Evolutionary conservation across 2,888 invertebrate species (phyloP).

Genomic region (Gymnosoma rotundatum): DNA sequence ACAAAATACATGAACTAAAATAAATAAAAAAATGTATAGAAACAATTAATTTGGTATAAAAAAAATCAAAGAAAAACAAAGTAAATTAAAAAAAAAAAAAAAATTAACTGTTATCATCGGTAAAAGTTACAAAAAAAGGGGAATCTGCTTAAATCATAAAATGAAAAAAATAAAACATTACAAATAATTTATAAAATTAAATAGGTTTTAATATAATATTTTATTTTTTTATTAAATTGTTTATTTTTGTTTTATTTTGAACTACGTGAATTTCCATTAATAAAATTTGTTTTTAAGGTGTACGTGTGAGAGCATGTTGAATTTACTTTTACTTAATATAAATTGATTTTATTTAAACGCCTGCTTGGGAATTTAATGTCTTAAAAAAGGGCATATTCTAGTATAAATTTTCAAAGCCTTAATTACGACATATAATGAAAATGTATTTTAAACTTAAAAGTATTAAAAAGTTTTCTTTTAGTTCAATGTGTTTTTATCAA

Average conservation of each 20-base stretch:
- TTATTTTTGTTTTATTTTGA: slow-evolving; percentile 39
- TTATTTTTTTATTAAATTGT: slow-evolving; percentile 7
- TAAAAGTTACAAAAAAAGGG: not conserved
- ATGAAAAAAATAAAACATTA: slow-evolving; percentile 29
- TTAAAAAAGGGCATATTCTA: not conserved
- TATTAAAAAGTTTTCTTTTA: slow-evolving; percentile 25
- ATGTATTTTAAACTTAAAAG: slow-evolving; percentile 47
- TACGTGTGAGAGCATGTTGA: slow-evolving; percentile 60
- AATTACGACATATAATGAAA: slow-evolving; percentile 33
- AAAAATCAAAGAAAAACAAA: not conserved
- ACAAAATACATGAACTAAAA: slow-evolving; percentile 16
- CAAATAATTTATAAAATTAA: slow-evolving; percentile 32
- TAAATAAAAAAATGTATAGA: slow-evolving; percentile 34
- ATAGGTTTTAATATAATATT: slow-evolving; percentile 28
- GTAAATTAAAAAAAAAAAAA: not conserved
- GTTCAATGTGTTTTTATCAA: slow-evolving; percentile 46
- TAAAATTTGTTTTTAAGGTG: slow-evolving; percentile 58
- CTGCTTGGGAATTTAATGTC: slow-evolving; percentile 28
- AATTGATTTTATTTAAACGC: slow-evolving; percentile 28
- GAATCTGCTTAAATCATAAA: slow-evolving; percentile 45
- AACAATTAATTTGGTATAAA: not conserved
- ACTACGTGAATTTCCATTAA: slow-evolving; percentile 62
- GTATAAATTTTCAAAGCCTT: slow-evolving; percentile 55
- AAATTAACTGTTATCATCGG: not conserved
- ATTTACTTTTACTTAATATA: slow-evolving; percentile 31